Base-by-base conservation (phyloP, 1,140 invertebrate genomes). In the Aradophagus sp. region DNA sequence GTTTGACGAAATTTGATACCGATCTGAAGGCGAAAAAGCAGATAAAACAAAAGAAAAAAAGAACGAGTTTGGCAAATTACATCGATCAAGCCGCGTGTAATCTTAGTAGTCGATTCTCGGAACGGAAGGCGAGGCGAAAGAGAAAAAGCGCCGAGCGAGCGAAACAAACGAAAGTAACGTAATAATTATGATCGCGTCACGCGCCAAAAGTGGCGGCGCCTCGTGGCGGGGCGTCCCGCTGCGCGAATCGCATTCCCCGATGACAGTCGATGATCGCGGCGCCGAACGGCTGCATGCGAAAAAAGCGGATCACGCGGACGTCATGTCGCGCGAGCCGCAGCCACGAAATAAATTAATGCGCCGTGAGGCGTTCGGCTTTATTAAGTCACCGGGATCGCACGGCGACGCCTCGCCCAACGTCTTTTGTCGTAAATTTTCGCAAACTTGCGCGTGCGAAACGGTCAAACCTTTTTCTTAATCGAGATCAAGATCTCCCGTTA, bases 201-300 rank as follows among this genome's bases (percentile, higher is more conserved):
- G 59, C 67, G 67, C 58, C 67, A 53, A 71, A 71, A 63, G 67
- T 61, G n/a, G 67, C 67, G 67, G 67, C 67, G 67, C 67, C 58
- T 58, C 42, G 67, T 59, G 56, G 38, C 26, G 44, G 31, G n/a
- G 27, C 12, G n/a, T 48, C 67, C 67, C 52, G 67, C 67, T 63
- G 67, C 2, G 67, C 52, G 52, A 71, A 71, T 71, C 59, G 59
- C 50, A 63, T 45, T 63, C 45, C 59, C 48, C 34, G 50, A 62
- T 62, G 67, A 71, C 67, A 71, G 67, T 56, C 67, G 67, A 63
- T 71, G 67, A 71, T 71, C 59, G 38, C 47, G 38, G 52, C 47
- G 56, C 38, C 52, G 27, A 65, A 53, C n/a, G 27, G 41, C 23
- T 45, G 67, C 53, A 56, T 48, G 45, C 27, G 52, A 65, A 71